A percentile compares a stretch with the other conserved stretches of the same genome.
Conservation (phyloP, 1,140 invertebrate genomes). For the Colletes latitarsis region DNA sequence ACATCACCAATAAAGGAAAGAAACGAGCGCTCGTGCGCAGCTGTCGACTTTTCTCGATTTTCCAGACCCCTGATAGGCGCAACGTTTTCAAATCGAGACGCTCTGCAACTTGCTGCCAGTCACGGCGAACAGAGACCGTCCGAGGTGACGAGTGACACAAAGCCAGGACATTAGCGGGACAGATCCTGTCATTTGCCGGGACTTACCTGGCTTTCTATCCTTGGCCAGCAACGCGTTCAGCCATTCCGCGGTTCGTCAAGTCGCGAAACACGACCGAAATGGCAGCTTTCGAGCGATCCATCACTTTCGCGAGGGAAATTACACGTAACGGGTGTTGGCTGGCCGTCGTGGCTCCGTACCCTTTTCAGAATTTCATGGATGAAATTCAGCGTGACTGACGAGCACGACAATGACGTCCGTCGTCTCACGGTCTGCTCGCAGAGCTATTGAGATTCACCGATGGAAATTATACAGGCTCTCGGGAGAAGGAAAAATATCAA, state of each 20-base stretch:
- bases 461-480: slow-evolving; percentile 17
- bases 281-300: slow-evolving; percentile 38
- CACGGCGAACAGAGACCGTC: slow-evolving; percentile 23
- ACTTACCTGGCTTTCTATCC: slow-evolving; percentile 59
- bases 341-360: neutral
- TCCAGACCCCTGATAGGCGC: neutral
- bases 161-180: slow-evolving; percentile 59
- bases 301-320: slow-evolving; percentile 49
- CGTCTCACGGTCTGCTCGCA: slow-evolving; percentile 27
- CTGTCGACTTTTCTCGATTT: slow-evolving; percentile 45
- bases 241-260: slow-evolving; percentile 22
- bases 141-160: slow-evolving; percentile 59
- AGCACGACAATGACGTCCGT: slow-evolving; percentile 22
- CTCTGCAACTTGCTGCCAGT: slow-evolving; percentile 32
- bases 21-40: neutral
- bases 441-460: neutral
- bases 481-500: neutral
- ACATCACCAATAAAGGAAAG: neutral
- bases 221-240: slow-evolving; percentile 18
- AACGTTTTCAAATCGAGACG: neutral
- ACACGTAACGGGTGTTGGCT: slow-evolving; percentile 29
- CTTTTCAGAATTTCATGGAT: slow-evolving; percentile 32
- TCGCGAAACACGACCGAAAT: slow-evolving; percentile 40
- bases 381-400: slow-evolving; percentile 29
- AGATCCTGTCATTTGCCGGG: slow-evolving; percentile 58